Evolutionary conservation across 2,113 vertebrate genomes (phyloP), one percentile per base, ranked within the genome.

Genomic region (Albula goreensis): DNA sequence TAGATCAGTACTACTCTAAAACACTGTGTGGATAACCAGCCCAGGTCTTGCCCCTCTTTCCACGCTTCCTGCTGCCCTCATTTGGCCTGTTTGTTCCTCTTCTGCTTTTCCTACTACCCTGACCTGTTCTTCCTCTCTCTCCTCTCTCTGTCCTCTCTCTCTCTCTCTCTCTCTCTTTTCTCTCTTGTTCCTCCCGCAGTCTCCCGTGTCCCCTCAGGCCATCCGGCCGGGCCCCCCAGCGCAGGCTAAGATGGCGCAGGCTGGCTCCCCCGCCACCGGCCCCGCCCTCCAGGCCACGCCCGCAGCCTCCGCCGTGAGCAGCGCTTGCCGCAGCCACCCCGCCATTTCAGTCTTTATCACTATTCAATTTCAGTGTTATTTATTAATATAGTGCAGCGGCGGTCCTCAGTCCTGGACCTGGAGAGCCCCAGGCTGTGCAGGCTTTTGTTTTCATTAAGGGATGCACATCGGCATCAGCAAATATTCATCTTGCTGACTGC

Each of bases 171-270:
- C 3, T 88, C 82, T 63, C 88, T 70, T 86, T 22, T 9, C 50
- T 86, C 88, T 87, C 85, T 91, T 81, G 91, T 81, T 91, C 81
- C 89, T 88, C 83, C 90, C 90, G 84, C 94, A 95, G 95, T 93
- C 93, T 92, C 89, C 95, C 19, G 94, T 92, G 88, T 93, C 93
- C 85, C 88, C 94, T 88, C 94, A 92, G 90, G 90, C 94, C 88
- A 92, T 92, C 91, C 92, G 95, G 86, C 94, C 94, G 80, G 91
- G 92, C 85, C 89, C 94, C 81, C 88, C 93, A 81, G 91, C 94
- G 88, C 94, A 93, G 51, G 93, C 96, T 91, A 97, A 96, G 93
- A 93, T 96, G 91, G 94, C 92, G 56, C 94, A 91, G 0, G 90
- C 94, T 11, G 88, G 95, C 1, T 91, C 92, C 0, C 89, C 93